Percentiles rank a stretch among this genome's conserved stretches.
These are phyloP conservation scores for Hyaena hyaena DNA, from an alignment of 2,113 vertebrate genomes.

Conservation along the genomic window DNA sequence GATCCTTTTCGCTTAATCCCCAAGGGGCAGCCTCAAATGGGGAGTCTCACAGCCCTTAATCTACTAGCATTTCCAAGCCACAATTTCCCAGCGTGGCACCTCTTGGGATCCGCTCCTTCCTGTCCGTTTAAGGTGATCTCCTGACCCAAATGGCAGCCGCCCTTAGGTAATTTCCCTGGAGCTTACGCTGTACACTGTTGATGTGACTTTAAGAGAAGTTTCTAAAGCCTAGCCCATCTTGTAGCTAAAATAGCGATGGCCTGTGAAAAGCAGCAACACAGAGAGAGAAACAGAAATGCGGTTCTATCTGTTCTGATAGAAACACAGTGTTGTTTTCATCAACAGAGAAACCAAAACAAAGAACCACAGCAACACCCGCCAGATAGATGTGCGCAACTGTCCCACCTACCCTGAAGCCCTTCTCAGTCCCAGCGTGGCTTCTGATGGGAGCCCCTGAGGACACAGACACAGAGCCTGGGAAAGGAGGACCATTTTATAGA, in stretches of 20 bases:
- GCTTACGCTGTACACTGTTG: background rate
- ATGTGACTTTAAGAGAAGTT: background rate
- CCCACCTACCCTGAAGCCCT: fast-evolving
- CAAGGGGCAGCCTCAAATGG: no score
- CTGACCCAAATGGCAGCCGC: background rate
- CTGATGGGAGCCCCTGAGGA: background rate
- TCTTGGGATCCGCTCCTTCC: background rate
- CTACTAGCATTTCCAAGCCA: fast-evolving
- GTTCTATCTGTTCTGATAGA: background rate
- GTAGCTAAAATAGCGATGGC: background rate
- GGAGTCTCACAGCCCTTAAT: background rate
- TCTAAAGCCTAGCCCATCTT: background rate
- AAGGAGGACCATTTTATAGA: background rate
- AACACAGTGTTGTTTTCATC: background rate
- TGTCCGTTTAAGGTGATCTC: background rate
- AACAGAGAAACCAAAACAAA: background rate
- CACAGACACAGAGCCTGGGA: background rate
- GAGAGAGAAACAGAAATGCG: background rate
- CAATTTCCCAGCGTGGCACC: no score
- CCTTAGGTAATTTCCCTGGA: background rate
- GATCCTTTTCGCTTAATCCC: background rate
- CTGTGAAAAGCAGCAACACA: background rate
- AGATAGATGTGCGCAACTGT: background rate
- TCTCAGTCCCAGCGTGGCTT: background rate
- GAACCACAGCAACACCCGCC: fast-evolving